These are phyloP conservation scores for Gymnobelideus leadbeateri DNA, from an alignment of 2,113 vertebrate species.

Conservation along the genomic window DNA sequence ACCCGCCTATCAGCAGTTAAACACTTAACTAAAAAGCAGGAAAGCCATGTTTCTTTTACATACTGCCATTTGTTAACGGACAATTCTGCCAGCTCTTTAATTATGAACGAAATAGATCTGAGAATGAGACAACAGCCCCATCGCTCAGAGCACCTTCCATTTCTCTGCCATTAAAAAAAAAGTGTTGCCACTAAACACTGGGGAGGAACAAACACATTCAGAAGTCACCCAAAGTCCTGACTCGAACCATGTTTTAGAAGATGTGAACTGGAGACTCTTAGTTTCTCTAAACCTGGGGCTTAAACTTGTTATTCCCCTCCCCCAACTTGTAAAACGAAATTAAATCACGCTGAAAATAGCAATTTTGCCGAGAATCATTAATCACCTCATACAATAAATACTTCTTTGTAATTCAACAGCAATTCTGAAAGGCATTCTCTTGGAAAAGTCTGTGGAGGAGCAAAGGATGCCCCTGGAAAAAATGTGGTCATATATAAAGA, in stretches of 20 bases:
- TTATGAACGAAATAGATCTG: constrained; percentile 42
- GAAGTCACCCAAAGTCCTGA: constrained; percentile 38
- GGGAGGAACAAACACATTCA: constrained; percentile 53
- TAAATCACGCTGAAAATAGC: constrained; percentile 89
- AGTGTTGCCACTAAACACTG: constrained; percentile 65
- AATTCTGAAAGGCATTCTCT: constrained; percentile 90
- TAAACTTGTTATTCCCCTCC: constrained; percentile 73
- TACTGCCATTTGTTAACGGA: constrained; percentile 41
- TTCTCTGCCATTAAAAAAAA: constrained; percentile 53
- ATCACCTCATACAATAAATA: constrained; percentile 91
- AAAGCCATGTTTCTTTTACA: neutral
- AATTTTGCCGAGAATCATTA: constrained; percentile 90
- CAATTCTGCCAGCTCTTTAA: neutral
- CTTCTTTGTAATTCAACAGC: constrained; percentile 92
- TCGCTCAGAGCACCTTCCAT: neutral
- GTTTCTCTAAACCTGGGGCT: constrained; percentile 69
- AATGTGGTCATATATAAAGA: constrained; percentile 85
- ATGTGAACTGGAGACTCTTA: constrained; percentile 71
- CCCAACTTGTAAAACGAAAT: constrained; percentile 85
- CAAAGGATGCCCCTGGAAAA: constrained; percentile 86
- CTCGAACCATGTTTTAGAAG: constrained; percentile 60
- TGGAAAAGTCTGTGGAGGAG: constrained; percentile 88
- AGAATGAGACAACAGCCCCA: constrained; percentile 24
- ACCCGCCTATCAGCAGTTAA: constrained; percentile 44
- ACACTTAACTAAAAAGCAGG: constrained; percentile 42